Conservation (phyloP, 2,113 vertebrate genomes). For the Anguilla rostrata region DNA sequence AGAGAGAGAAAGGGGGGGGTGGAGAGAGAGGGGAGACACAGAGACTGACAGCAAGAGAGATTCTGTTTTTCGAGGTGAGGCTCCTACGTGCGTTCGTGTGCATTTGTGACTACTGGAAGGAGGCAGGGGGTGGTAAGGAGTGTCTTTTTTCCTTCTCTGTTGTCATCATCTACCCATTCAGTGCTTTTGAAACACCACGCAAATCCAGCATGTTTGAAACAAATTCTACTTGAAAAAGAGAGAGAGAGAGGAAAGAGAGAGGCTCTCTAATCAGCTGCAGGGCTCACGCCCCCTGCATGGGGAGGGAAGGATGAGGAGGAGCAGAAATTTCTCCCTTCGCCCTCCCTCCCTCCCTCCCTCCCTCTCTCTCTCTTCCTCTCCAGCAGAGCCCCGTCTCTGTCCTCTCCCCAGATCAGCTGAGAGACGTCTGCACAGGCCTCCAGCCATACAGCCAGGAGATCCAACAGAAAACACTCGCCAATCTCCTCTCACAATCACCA, state of each 20-base stretch:
- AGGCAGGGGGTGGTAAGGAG: too few relatives aligned
- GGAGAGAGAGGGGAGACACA: conserved; percentile 34
- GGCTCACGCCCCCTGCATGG: conserved; percentile 67
- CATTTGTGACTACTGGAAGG: not conserved
- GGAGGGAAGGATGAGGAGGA: conserved; percentile 60
- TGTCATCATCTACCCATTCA: too few relatives aligned
- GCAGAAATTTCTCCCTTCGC: conserved; percentile 51
- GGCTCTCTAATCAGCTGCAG: conserved; percentile 43
- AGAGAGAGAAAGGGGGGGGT: conserved; percentile 2
- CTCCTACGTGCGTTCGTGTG: not conserved
- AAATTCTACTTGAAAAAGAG: conserved; percentile 21
- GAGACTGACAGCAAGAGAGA: not conserved
- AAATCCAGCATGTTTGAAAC: too few relatives aligned
- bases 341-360: conserved; percentile 1
- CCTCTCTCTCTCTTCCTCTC: conserved; percentile 19
- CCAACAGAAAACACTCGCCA: conserved; percentile 65
- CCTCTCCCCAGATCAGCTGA: conserved; percentile 64
- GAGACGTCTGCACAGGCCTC: conserved; percentile 63
- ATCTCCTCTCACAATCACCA: conserved; percentile 54
- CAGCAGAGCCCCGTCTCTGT: conserved; percentile 14
- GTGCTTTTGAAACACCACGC: too few relatives aligned
- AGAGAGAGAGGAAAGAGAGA: conserved; percentile 56
- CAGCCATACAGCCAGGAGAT: conserved; percentile 63
- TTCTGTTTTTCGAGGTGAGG: not conserved
- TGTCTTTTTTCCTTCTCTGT: too few relatives aligned